Conservation (phyloP, 2,797 vertebrate species). For the Phaenicophaeus curvirostris region DNA sequence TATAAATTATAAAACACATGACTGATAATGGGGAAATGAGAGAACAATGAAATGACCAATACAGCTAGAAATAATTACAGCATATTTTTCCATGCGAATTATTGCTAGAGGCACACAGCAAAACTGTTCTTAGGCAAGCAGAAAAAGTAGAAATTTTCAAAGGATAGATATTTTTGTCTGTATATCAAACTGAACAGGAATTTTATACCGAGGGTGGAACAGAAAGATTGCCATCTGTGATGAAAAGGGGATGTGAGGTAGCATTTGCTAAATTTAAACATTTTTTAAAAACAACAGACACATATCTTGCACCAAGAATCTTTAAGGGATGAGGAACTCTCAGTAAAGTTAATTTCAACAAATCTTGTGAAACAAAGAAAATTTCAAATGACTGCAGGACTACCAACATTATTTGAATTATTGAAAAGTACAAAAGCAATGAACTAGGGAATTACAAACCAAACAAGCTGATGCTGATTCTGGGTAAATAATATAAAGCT, state of each 20-base stretch:
- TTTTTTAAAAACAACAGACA: conserved; percentile 59
- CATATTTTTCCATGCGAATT: not conserved
- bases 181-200: conserved; percentile 50
- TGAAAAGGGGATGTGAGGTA: conserved; percentile 65
- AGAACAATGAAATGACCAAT: conserved; percentile 37
- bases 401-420: not conserved
- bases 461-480: not conserved
- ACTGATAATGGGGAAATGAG: conserved; percentile 9
- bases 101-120: not conserved
- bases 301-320: conserved; percentile 7
- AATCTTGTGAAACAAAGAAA: not conserved
- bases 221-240: conserved; percentile 71
- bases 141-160: conserved; percentile 2
- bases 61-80: conserved; percentile 5
- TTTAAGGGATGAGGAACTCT: conserved; percentile 22
- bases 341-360: conserved; percentile 39
- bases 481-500: not conserved
- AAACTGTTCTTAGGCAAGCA: not conserved
- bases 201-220: conserved; percentile 57
- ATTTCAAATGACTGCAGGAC: not conserved
- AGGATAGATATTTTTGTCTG: conserved; percentile 54
- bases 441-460: not conserved
- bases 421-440: not conserved
- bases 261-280: conserved; percentile 70
- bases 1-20: conserved; percentile 4